Conservation (phyloP, 2,113 vertebrate species). For the Ophiodon elongatus region DNA sequence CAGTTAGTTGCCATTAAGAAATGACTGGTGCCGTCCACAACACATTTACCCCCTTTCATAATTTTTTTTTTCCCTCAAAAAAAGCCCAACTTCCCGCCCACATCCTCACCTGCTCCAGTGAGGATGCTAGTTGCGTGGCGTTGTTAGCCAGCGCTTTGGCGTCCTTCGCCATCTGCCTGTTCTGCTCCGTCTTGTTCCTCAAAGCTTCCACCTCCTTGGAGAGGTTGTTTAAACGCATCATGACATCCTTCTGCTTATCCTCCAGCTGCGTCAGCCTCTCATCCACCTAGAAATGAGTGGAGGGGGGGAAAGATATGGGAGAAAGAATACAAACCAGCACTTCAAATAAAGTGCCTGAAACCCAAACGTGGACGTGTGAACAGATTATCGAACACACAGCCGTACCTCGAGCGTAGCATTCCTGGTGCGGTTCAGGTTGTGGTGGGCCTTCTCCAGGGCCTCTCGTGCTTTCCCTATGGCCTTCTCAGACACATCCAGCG, state of each 20-base stretch:
- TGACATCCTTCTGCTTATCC: slow-evolving; percentile 76
- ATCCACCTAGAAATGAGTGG: slow-evolving; percentile 68
- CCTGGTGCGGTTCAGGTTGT: slow-evolving; percentile 74
- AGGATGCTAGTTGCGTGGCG: slow-evolving; percentile 70
- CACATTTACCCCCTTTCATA: background rate
- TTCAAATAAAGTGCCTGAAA: background rate
- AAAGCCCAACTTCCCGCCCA: too few species aligned
- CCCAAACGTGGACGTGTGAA: too few species aligned
- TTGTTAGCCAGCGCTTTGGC: slow-evolving; percentile 76
- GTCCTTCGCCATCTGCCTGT: slow-evolving; percentile 76
- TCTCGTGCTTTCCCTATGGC: slow-evolving; percentile 72
- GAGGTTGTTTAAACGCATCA: slow-evolving; percentile 82
- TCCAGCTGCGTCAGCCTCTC: slow-evolving; percentile 77
- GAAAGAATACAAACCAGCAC: background rate
- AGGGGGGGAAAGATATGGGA: background rate
- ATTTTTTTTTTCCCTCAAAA: background rate
- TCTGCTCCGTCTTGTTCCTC: slow-evolving; percentile 73
- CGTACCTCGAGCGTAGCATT: slow-evolving; percentile 72
- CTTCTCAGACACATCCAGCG: slow-evolving; percentile 66
- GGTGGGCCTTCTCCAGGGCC: slow-evolving; percentile 68
- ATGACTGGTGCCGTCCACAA: background rate
- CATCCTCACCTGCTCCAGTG: slow-evolving; percentile 73
- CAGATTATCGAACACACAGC: background rate
- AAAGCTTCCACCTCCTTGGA: slow-evolving; percentile 75
- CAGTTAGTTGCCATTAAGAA: background rate